phyloP scores from a whole-genome alignment of 2,797 vertebrate species.

The Miichthys miiuy region DNA sequence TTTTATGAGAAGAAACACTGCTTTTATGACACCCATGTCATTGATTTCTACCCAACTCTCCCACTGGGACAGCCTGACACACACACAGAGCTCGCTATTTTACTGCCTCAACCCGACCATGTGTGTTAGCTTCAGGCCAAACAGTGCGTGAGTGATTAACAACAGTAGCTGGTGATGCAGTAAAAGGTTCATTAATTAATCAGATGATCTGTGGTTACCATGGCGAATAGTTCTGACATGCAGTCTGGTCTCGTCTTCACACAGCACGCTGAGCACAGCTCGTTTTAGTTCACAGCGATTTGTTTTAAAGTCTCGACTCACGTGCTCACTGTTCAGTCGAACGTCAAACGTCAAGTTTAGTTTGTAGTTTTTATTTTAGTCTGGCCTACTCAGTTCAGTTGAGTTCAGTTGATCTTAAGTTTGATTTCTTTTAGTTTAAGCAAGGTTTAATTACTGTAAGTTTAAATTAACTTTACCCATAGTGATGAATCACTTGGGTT shows the following conservation, averaged over 20 bases:
- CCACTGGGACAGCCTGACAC: slow-evolving; percentile 27
- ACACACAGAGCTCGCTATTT: slow-evolving; percentile 16
- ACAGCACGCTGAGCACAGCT: slow-evolving; percentile 24
- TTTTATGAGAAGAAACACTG: slow-evolving; percentile 31
- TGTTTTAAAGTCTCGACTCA: slow-evolving; percentile 13
- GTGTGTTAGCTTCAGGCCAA: slow-evolving; percentile 72
- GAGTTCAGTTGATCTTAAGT: not conserved
- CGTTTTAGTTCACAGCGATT: not conserved
- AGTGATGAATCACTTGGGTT: not conserved
- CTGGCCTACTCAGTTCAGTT: not conserved
- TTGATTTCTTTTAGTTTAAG: not conserved
- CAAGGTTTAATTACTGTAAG: too few relatives aligned
- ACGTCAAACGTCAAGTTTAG: not conserved
- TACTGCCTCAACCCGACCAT: slow-evolving; percentile 20
- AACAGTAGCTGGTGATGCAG: slow-evolving; percentile 64
- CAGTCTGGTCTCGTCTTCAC: slow-evolving; percentile 66
- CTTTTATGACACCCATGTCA: slow-evolving; percentile 57
- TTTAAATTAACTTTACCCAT: not conserved
- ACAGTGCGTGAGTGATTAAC: slow-evolving; percentile 73
- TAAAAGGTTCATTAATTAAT: slow-evolving; percentile 86
- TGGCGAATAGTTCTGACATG: slow-evolving; percentile 70
- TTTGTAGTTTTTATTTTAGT: not conserved
- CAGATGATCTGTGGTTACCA: slow-evolving; percentile 79
- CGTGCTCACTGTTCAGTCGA: not conserved
- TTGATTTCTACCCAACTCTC: slow-evolving; percentile 55